Conservation (phyloP, 2,888 invertebrate genomes). For the Limnephilus rhombicus region DNA sequence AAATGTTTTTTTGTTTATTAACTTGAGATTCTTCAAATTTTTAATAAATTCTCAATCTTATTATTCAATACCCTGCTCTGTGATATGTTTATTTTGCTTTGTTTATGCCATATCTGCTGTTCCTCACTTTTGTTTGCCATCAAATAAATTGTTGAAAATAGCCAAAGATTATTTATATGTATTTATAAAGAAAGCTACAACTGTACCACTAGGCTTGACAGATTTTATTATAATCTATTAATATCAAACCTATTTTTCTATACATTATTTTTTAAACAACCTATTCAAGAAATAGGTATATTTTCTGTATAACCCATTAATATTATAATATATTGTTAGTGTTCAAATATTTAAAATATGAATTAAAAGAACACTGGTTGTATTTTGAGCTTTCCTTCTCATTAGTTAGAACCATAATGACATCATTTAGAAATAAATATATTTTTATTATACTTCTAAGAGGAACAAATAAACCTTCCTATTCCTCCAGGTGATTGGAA, state of each 20-base stretch:
- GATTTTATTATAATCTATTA: background rate
- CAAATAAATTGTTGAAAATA: constrained; percentile 1
- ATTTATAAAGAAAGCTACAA: constrained; percentile 9
- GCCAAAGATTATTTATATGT: constrained; percentile 16
- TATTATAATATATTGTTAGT: constrained; percentile 11
- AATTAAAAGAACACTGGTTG: constrained; percentile 46
- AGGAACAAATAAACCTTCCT: background rate
- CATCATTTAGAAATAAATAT: background rate
- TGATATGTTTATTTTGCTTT: background rate
- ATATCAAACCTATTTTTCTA: background rate
- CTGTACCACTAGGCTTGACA: constrained; percentile 5
- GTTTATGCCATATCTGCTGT: background rate
- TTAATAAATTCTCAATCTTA: background rate
- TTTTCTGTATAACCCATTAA: background rate
- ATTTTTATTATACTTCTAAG: background rate
- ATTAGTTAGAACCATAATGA: background rate
- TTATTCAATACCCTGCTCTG: background rate
- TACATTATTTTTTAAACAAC: background rate
- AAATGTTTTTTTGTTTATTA: background rate
- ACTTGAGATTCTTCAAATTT: background rate
- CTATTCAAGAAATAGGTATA: background rate
- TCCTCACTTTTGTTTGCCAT: background rate
- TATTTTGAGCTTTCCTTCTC: constrained; percentile 53
- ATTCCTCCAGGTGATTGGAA: background rate
- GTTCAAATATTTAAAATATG: constrained; percentile 13